These are phyloP conservation scores for Macroglossus sobrinus DNA, from an alignment of 2,113 vertebrate genomes.

Conservation along the genomic window DNA sequence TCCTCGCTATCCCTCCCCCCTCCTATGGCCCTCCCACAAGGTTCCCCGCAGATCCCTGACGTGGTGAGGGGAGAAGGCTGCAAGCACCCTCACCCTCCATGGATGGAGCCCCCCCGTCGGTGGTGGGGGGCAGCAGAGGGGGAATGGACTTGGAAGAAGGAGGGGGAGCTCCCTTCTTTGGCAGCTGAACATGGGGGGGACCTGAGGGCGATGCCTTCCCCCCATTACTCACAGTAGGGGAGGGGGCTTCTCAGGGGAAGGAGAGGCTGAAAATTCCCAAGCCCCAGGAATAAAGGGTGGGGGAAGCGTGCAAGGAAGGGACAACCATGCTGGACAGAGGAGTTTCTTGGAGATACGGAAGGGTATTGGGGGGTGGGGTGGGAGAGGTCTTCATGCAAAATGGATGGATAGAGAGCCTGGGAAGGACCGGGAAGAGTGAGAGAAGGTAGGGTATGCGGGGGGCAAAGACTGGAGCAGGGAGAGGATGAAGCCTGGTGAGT, in stretches of 20 bases:
- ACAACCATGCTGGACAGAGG: conserved; percentile 63
- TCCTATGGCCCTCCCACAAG: conserved; percentile 71
- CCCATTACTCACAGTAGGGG: conserved; percentile 79
- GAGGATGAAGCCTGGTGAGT: not conserved
- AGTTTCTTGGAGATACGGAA: not conserved
- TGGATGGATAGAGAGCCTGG: not conserved
- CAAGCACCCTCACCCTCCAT: conserved; percentile 56
- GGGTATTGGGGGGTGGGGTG: too few relatives aligned
- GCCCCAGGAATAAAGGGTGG: conserved; percentile 76
- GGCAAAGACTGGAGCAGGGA: not conserved
- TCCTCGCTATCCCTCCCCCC: conserved; percentile 62
- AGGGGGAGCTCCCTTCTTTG: conserved; percentile 77
- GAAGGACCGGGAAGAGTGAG: not conserved
- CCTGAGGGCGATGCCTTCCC: conserved; percentile 64
- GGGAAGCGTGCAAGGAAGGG: conserved; percentile 79
- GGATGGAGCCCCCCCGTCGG: conserved; percentile 53
- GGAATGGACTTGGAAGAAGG: conserved; percentile 49
- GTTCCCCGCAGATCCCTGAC: conserved; percentile 77
- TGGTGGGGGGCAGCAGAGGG: conserved; percentile 61
- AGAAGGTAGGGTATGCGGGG: not conserved
- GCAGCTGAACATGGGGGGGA: conserved; percentile 75
- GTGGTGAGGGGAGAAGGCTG: conserved; percentile 65
- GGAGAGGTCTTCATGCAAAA: conserved; percentile 23
- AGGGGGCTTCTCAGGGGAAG: conserved; percentile 79
- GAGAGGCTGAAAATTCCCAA: conserved; percentile 66